Conservation (phyloP, 2,888 invertebrate species). For the Gari tellinella region DNA sequence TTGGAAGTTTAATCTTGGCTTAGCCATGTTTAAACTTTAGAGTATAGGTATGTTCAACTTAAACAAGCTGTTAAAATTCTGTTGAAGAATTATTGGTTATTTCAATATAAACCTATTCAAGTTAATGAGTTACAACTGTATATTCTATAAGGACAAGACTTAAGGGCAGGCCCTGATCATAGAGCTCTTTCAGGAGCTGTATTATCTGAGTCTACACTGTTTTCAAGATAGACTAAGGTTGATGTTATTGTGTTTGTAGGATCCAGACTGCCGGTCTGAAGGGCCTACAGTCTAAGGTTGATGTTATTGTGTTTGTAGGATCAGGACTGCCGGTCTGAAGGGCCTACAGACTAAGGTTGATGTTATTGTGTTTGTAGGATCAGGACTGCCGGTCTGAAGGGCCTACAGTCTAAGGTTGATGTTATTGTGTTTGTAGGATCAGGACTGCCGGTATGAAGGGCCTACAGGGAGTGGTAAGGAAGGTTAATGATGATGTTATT, state of each 20-base stretch:
- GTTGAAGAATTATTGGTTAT: too few species aligned
- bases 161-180: too few species aligned
- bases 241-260: constrained; percentile 84
- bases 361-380: constrained; percentile 87
- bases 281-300: constrained; percentile 91
- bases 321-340: constrained; percentile 96
- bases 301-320: constrained; percentile 85
- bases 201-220: too few species aligned
- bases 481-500: constrained; percentile 96
- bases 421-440: constrained; percentile 87
- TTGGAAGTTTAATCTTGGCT: too few species aligned
- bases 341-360: constrained; percentile 90
- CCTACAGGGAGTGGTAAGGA: constrained; percentile 96
- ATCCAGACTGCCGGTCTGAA: constrained; percentile 97
- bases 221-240: background rate
- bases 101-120: too few species aligned
- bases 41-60: too few species aligned
- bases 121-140: too few species aligned
- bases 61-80: too few species aligned
- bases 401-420: constrained; percentile 89
- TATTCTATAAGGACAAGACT: too few species aligned
- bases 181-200: too few species aligned
- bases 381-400: constrained; percentile 96
- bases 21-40: too few species aligned
- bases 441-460: constrained; percentile 97